Evolutionary conservation across 2,113 vertebrate genomes (phyloP), one percentile per base, ranked within the genome.

Genomic region (Cavia aperea): DNA sequence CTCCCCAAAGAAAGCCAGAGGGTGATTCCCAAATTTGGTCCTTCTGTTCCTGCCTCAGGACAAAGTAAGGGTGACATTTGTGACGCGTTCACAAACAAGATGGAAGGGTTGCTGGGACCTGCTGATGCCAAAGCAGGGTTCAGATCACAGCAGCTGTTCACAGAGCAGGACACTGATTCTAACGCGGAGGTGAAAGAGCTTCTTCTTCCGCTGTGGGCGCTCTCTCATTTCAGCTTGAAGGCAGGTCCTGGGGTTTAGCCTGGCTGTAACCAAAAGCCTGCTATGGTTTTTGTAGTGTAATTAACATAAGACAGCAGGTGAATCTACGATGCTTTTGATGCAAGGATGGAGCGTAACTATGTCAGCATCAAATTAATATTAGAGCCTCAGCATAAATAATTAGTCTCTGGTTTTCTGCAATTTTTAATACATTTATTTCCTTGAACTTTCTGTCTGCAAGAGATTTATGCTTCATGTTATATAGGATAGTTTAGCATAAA

Each of bases 61-160:
- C 98, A 99, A 97, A 99, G 98, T 88, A 99, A 99, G 97, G 99
- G 99, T 98, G 98, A 99, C 95, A 98, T 99, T 94, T 99, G 99
- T 95, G 99, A 99, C 97, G 98, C 98, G 70, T 99, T 99, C 95
- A 99, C 99, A 99, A 98, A 98, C 94, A 98, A 99, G 96, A 99
- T 99, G 98, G 98, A 99, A 95, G 98, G 99, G 91, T 98, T 98
- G 13, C 98, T 99, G 92, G 97, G 96, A 98, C 86, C 29, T 86
- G 33, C 0, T 94, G 84, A 91, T 96, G 72, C 54, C 43, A 54
- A 72, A 66, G 11, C 23, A 72, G 33, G 60, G 18, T 82, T 84
- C 60, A 70, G 5, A 78, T 81, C 78, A 6, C 29, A 36, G 72
- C 54, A 65, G 70, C 89, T 49, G 49, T 79, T 92, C 14, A 16